Conservation (phyloP, 2,888 invertebrate genomes). For the Ophion obscuratus region DNA sequence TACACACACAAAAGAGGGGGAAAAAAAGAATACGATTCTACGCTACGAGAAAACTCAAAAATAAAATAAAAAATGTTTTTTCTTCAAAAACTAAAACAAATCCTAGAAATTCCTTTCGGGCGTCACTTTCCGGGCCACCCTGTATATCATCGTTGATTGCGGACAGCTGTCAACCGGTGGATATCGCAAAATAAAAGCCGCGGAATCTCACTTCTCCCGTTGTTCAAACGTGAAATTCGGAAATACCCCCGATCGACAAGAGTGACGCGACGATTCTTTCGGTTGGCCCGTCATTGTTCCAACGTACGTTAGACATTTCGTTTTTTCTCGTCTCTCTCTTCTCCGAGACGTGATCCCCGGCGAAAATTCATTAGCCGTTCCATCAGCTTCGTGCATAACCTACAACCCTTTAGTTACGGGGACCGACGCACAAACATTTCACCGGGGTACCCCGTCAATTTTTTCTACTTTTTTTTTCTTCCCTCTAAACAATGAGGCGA, state of each 20-base stretch:
- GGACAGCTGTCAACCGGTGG: slow-evolving; percentile 21
- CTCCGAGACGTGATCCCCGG: slow-evolving; percentile 54
- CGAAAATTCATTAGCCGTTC: slow-evolving; percentile 76
- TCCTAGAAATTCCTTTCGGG: background rate
- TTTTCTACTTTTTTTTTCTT: slow-evolving; percentile 37
- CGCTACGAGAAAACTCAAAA: too few species aligned
- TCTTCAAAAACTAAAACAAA: too few species aligned
- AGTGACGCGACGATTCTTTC: slow-evolving; percentile 49
- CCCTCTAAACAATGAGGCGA: slow-evolving; percentile 67
- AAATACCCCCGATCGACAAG: slow-evolving; percentile 26
- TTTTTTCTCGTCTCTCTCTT: slow-evolving; percentile 28
- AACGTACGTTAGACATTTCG: slow-evolving; percentile 46
- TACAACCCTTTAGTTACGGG: slow-evolving; percentile 50
- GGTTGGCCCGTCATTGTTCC: slow-evolving; percentile 38
- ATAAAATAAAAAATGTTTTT: too few species aligned
- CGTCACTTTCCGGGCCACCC: background rate
- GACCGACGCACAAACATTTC: slow-evolving; percentile 21
- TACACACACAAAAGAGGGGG: too few species aligned
- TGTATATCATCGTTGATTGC: slow-evolving; percentile 21
- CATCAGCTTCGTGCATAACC: slow-evolving; percentile 36
- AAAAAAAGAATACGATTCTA: too few species aligned
- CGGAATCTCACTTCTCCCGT: background rate
- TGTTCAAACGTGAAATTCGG: slow-evolving; percentile 21
- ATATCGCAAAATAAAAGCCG: background rate
- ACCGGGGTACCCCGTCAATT: slow-evolving; percentile 30